Base-by-base conservation (phyloP, 1,140 invertebrate species). In the Drosophila sulfurigaster region DNA sequence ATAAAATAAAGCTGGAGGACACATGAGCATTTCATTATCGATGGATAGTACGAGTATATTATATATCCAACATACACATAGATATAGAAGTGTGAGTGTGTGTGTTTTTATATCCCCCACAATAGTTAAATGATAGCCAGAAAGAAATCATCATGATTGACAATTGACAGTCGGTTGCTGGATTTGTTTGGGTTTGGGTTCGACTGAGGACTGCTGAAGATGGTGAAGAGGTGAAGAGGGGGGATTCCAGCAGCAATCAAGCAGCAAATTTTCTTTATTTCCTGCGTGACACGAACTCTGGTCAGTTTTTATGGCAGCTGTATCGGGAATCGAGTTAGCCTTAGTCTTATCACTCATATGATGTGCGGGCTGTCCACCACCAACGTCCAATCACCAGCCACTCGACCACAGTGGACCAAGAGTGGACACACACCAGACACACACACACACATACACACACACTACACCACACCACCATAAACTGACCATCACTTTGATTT, bases 401-500 rank as follows among this genome's bases (percentile, higher is more conserved):
- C 46, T 20, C 15, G 5, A 49, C 20, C 1, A 38, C 48, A 62
- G 3, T 35, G 54, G 20, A 15, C 46, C 62, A 16, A 41, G 4
- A 15, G 32, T 67, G 72, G 75, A 43, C 41, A 5, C 20, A 25
- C 20, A 25, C 20, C 3, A 25, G 3, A 25, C 20, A 25, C 20
- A 25, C 20, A 25, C 20, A 25, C 20, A 25, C 2, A 20, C 20
- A 25, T 0, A 20, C 20, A 20, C 20, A 20, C 0, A 20, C 20
- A 20, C 20, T 0, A 25, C 20, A 25, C 20, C 20, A 25, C 41
- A 88, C 81, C 85, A 88, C 75, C 85, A 89, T 83, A 89, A 89
- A 88, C 79, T 88, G 73, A 80, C 79, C 83, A 87, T 80, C 83
- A 78, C 80, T 78, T 67, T 78, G 83, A 88, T 82, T 88, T 88